These are phyloP conservation scores for Frankliniella intonsa DNA, from an alignment of 2,888 invertebrate species.

Conservation along the genomic window DNA sequence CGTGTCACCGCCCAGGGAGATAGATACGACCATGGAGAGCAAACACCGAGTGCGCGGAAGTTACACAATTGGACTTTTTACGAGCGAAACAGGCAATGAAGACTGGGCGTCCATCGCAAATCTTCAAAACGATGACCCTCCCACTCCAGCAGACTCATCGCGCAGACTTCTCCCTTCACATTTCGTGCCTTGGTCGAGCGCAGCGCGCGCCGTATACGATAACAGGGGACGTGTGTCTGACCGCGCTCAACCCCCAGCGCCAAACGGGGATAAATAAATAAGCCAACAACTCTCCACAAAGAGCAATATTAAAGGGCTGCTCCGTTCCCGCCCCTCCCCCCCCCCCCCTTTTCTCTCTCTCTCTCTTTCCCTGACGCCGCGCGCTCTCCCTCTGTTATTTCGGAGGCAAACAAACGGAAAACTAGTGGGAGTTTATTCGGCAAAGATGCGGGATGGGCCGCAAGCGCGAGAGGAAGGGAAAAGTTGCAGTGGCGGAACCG, in stretches of 20 bases:
- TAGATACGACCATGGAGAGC: neutral
- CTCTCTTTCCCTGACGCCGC: neutral
- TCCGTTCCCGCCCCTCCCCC: neutral
- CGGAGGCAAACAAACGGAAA: slow-evolving; percentile 3
- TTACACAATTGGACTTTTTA: no score
- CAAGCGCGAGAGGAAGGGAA: no score
- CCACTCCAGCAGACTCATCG: no score
- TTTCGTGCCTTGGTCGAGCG: no score
- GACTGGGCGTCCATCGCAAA: no score
- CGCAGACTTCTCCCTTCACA: no score
- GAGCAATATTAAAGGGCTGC: slow-evolving; percentile 7
- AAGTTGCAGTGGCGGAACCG: no score
- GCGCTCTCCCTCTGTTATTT: neutral
- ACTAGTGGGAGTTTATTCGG: slow-evolving; percentile 6
- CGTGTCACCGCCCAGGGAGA: no score
- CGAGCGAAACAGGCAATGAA: no score
- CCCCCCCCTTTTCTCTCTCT: neutral
- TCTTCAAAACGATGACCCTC: no score
- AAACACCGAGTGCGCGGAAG: no score
- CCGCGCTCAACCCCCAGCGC: neutral
- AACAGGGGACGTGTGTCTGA: no score
- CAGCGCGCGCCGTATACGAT: neutral
- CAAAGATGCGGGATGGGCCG: slow-evolving; percentile 1
- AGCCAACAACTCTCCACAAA: neutral
- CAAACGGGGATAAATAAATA: slow-evolving; percentile 8